Evolutionary conservation across 2,113 vertebrate species (phyloP).

Genomic region (Tupaia tana): DNA sequence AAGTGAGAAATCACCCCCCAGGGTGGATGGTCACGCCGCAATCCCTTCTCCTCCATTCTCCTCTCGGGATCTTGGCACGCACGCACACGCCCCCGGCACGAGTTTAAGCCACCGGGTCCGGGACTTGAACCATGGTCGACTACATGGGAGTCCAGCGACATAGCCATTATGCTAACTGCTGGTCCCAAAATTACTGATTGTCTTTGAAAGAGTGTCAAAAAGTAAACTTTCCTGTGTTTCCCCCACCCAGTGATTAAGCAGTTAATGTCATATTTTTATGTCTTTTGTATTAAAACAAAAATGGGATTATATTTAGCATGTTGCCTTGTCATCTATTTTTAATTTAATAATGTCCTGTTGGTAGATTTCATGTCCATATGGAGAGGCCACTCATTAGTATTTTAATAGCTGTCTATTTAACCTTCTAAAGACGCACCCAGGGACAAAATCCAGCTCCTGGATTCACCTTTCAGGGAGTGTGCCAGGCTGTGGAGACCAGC

Average conservation of each 20-base stretch:
- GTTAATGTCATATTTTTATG: not conserved
- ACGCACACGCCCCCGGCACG: too few relatives aligned
- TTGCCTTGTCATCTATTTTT: slow-evolving; percentile 14
- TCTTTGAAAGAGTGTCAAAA: not conserved
- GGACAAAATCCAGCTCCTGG: not conserved
- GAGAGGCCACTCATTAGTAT: not conserved
- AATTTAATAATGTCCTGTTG: not conserved
- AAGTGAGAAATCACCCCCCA: too few relatives aligned
- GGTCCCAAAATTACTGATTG: slow-evolving; percentile 17
- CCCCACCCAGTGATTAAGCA: not conserved
- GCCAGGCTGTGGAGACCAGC: not conserved
- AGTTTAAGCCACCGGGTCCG: too few relatives aligned
- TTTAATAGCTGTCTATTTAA: not conserved
- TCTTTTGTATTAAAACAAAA: slow-evolving; percentile 25
- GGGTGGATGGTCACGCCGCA: too few relatives aligned
- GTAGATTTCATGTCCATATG: not conserved
- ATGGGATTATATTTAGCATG: not conserved
- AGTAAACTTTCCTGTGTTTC: not conserved
- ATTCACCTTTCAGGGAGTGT: not conserved
- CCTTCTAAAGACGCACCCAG: not conserved
- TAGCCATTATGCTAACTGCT: too few relatives aligned
- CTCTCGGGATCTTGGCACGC: too few relatives aligned
- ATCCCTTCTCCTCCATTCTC: too few relatives aligned
- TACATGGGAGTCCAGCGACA: too few relatives aligned
- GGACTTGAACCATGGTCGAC: too few relatives aligned